These are phyloP conservation scores for Oncorhynchus mykiss DNA, from an alignment of 2,113 vertebrate genomes.

Conservation along the genomic window DNA sequence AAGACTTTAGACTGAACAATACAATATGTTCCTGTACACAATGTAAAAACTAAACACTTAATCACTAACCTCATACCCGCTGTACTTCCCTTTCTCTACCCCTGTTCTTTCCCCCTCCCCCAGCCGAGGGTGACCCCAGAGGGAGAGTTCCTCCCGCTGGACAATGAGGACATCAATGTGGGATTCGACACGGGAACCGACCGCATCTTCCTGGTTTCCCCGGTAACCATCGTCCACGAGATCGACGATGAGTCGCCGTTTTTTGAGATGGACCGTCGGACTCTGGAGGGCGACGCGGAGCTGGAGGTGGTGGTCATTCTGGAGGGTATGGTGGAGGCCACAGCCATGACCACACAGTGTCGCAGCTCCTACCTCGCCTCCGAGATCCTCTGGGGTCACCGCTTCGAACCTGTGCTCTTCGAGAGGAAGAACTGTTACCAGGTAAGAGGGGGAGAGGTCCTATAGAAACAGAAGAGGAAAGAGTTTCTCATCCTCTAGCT, in stretches of 20 bases:
- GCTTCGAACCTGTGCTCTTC: slow-evolving; percentile 88
- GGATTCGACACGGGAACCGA: slow-evolving; percentile 88
- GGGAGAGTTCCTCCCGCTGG: slow-evolving; percentile 86
- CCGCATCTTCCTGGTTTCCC: slow-evolving; percentile 88
- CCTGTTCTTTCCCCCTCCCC: background rate
- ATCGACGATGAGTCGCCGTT: slow-evolving; percentile 87
- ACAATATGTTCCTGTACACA: background rate
- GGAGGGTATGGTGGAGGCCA: slow-evolving; percentile 92
- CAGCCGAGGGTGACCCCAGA: slow-evolving; percentile 87
- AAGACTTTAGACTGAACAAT: too few species aligned
- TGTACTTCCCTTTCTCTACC: slow-evolving; percentile 5
- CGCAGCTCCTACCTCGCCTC: slow-evolving; percentile 86
- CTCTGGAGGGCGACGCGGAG: slow-evolving; percentile 75
- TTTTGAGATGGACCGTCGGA: slow-evolving; percentile 78
- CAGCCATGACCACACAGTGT: slow-evolving; percentile 92
- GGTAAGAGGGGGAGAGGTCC: slow-evolving; percentile 55
- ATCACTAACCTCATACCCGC: background rate
- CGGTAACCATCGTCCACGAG: slow-evolving; percentile 88
- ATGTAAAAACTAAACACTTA: background rate
- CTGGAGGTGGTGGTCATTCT: slow-evolving; percentile 89
- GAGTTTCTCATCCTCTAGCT: too few species aligned
- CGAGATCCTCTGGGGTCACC: slow-evolving; percentile 87
- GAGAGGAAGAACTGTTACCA: slow-evolving; percentile 84
- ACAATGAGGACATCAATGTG: slow-evolving; percentile 85
- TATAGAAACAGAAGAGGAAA: background rate